A percentile compares a stretch with the other conserved stretches of the same genome.
phyloP scores from a whole-genome alignment of 1,140 invertebrate species.

The Schmidtea mediterranea region DNA sequence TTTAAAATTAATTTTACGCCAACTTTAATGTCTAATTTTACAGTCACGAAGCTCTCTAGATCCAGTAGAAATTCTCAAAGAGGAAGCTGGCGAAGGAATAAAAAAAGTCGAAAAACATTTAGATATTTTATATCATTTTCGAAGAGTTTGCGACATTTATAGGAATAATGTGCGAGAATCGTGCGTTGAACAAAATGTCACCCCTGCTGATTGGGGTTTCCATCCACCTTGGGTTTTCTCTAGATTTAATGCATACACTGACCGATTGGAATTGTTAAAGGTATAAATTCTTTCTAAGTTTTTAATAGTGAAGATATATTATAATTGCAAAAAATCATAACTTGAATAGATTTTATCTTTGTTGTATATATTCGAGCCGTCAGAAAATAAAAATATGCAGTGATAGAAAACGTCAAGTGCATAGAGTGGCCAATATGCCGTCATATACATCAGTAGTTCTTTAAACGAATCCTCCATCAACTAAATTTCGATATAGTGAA shows the following conservation, averaged over 20 bases:
- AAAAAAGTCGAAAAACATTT: constrained; percentile 62
- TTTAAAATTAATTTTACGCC: background rate
- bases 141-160: constrained; percentile 29
- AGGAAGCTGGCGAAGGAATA: constrained; percentile 32
- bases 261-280: constrained; percentile 49
- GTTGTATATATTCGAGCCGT: too few relatives aligned
- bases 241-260: constrained; percentile 51
- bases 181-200: constrained; percentile 33
- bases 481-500: too few relatives aligned
- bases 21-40: constrained; percentile 28
- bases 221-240: constrained; percentile 49
- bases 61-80: constrained; percentile 49
- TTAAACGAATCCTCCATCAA: too few relatives aligned
- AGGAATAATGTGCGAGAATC: constrained; percentile 39
- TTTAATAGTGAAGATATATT: too few relatives aligned
- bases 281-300: constrained; percentile 17
- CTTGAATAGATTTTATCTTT: too few relatives aligned
- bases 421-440: too few relatives aligned
- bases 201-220: constrained; percentile 57
- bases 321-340: too few relatives aligned
- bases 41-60: constrained; percentile 43
- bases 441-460: too few relatives aligned
- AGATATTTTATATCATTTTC: constrained; percentile 42
- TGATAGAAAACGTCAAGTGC: too few relatives aligned
- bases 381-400: too few relatives aligned